Conservation (phyloP, 2,797 vertebrate genomes). For the Ptychobarbus kaznakovi region DNA sequence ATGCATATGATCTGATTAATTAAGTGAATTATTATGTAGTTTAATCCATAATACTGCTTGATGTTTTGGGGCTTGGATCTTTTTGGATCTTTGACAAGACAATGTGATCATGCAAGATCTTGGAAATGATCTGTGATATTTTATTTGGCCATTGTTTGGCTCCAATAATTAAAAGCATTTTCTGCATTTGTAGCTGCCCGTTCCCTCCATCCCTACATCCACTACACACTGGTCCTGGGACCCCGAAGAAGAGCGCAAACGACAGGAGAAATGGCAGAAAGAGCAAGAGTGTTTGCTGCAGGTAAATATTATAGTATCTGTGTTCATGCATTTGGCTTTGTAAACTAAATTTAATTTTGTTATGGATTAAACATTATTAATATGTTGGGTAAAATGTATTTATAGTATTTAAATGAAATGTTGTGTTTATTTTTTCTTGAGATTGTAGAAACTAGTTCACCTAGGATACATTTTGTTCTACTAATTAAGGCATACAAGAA, state of each 20-base stretch:
- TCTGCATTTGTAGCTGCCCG: slow-evolving; percentile 80
- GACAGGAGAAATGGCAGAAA: slow-evolving; percentile 96
- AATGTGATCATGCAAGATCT: not conserved
- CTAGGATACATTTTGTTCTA: not conserved
- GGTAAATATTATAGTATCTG: slow-evolving; percentile 70
- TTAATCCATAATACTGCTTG: not conserved
- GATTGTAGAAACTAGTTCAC: not conserved
- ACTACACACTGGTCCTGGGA: slow-evolving; percentile 91
- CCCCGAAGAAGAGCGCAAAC: slow-evolving; percentile 87
- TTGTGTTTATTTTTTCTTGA: not conserved
- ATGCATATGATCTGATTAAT: not conserved
- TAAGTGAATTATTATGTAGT: not conserved
- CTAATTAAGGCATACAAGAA: not conserved
- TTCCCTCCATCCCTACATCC: slow-evolving; percentile 84
- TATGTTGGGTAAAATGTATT: not conserved
- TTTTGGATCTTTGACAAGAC: not conserved
- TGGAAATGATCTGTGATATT: not conserved
- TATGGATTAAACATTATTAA: not conserved
- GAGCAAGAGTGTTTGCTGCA: slow-evolving; percentile 94
- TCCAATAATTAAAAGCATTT: slow-evolving; percentile 30
- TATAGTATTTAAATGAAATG: not conserved
- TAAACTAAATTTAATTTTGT: not conserved
- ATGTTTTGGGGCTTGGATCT: not conserved
- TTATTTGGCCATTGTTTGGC: not conserved
- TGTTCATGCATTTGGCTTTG: not conserved